Evolutionary conservation across 2,113 vertebrate species (phyloP).

Genomic region (Nyctereutes procyonoides): DNA sequence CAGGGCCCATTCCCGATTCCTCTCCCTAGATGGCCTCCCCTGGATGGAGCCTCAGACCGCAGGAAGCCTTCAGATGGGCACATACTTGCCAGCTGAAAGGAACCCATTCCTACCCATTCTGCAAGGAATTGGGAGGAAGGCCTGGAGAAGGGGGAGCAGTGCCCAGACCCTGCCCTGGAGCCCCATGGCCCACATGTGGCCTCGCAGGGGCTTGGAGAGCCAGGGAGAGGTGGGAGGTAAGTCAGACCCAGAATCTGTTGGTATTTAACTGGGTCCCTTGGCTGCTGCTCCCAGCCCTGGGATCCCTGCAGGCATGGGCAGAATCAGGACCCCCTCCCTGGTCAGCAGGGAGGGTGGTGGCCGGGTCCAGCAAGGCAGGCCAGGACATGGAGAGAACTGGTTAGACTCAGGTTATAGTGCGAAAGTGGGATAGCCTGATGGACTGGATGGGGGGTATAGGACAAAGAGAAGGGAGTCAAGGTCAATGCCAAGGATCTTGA

Average conservation of each 20-base stretch:
- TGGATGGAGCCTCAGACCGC: neutral
- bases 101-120: neutral
- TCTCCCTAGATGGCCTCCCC: neutral
- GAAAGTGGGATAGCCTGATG: rapidly evolving
- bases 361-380: rapidly evolving
- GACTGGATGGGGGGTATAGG: neutral
- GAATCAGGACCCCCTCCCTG: neutral
- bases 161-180: neutral
- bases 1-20: neutral
- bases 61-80: neutral
- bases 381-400: neutral
- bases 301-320: neutral
- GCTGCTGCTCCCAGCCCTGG: neutral
- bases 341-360: neutral
- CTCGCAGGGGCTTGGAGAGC: neutral
- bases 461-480: neutral
- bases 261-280: rapidly evolving
- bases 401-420: neutral
- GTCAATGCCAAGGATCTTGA: neutral
- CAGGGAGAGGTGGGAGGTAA: neutral
- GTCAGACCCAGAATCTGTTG: neutral
- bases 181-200: neutral
- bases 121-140: neutral
- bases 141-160: too few species aligned
- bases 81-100: neutral